Evolutionary conservation across 1,140 invertebrate species (phyloP).

Genomic region (Drosophila takahashii): DNA sequence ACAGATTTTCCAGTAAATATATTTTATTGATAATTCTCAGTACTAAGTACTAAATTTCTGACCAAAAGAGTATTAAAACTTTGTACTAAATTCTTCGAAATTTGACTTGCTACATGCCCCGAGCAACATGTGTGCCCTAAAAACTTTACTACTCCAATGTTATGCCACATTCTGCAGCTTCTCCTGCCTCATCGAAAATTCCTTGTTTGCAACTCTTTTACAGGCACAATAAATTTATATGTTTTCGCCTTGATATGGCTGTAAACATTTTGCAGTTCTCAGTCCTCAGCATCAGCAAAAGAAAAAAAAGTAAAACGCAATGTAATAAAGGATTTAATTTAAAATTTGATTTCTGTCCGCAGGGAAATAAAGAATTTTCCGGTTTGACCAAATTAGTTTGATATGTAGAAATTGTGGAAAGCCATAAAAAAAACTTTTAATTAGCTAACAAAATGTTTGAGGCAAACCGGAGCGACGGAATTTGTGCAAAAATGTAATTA

Average conservation of each 20-base stretch:
- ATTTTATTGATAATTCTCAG: background rate
- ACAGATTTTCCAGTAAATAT: too few relatives aligned
- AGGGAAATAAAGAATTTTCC: constrained; percentile 9
- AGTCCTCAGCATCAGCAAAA: background rate
- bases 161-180: constrained; percentile 22
- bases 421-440: constrained; percentile 38
- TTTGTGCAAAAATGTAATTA: constrained; percentile 50
- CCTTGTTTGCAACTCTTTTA: constrained; percentile 47
- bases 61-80: constrained; percentile 9
- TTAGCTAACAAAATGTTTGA: constrained; percentile 38
- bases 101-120: constrained; percentile 8
- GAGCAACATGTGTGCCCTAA: constrained; percentile 49
- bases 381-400: constrained; percentile 25
- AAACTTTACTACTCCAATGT: constrained; percentile 36
- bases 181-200: constrained; percentile 13
- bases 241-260: constrained; percentile 52
- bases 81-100: background rate
- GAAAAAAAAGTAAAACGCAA: constrained; percentile 12
- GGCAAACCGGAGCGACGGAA: constrained; percentile 9
- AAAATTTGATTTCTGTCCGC: constrained; percentile 11
- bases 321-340: constrained; percentile 22
- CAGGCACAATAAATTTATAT: constrained; percentile 70
- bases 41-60: background rate
- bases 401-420: background rate
- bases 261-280: constrained; percentile 61